These are phyloP conservation scores for Beris morrisii DNA, from an alignment of 2,888 invertebrate genomes.

Conservation along the genomic window DNA sequence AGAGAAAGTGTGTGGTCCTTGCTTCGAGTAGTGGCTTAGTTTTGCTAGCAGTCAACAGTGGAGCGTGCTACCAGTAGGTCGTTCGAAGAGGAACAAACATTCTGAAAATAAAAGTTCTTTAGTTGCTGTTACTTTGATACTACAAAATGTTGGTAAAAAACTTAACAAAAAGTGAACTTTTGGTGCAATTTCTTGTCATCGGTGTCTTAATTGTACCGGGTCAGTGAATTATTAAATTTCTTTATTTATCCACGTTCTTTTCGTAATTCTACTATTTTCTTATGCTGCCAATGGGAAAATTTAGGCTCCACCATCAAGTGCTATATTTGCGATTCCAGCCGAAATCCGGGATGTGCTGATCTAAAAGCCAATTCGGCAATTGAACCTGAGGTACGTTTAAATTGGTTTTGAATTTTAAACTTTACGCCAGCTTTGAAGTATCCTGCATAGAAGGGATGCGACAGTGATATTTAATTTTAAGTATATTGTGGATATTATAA, in stretches of 20 bases:
- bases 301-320: constrained; percentile 58
- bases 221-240: not conserved
- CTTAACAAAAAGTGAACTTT: not conserved
- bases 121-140: too few relatives aligned
- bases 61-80: constrained; percentile 20
- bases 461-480: too few relatives aligned
- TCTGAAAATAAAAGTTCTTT: too few relatives aligned
- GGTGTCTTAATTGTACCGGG: constrained; percentile 11
- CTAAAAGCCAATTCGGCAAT: constrained; percentile 49
- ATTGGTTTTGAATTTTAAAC: too few relatives aligned
- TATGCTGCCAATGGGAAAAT: constrained; percentile 18
- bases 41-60: constrained; percentile 16
- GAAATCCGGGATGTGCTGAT: constrained; percentile 60
- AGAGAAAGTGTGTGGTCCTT: not conserved
- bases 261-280: constrained; percentile 2
- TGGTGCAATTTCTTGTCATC: constrained; percentile 9
- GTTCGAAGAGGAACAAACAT: not conserved
- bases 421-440: too few relatives aligned
- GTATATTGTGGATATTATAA: too few relatives aligned
- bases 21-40: not conserved
- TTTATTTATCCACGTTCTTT: too few relatives aligned
- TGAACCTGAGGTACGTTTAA: constrained; percentile 48
- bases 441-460: too few relatives aligned
- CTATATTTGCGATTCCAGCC: constrained; percentile 60
- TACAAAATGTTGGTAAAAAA: not conserved